Evolutionary conservation across 1,140 invertebrate genomes (phyloP).

Genomic region (Magallana gigas): DNA sequence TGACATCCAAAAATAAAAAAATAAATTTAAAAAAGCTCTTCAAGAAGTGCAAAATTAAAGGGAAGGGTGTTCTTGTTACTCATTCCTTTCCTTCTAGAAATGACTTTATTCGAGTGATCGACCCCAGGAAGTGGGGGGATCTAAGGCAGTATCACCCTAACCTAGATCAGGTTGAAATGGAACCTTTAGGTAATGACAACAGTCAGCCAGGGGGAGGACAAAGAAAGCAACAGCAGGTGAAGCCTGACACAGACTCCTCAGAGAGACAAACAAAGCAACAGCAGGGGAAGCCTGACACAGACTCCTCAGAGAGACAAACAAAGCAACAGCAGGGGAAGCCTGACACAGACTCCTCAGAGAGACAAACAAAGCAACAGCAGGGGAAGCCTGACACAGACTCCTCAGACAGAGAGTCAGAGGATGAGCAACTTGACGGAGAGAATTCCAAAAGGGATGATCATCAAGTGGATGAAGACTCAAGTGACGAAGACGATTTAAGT

Average conservation of each 20-base stretch:
- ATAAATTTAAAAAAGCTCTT: background rate
- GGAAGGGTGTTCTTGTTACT: background rate
- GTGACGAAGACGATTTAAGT: background rate
- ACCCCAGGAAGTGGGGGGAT: conserved; percentile 14
- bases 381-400: background rate
- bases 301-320: background rate
- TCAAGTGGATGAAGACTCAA: background rate
- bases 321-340: background rate
- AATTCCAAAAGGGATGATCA: background rate
- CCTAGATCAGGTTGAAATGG: background rate
- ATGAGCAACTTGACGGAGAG: background rate
- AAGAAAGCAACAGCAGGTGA: background rate
- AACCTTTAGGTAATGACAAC: background rate
- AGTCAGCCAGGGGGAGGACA: background rate
- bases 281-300: background rate
- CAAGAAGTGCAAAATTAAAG: background rate
- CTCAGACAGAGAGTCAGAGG: background rate
- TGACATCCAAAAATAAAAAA: background rate
- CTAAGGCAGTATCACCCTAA: background rate
- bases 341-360: background rate
- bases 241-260: background rate
- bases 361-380: background rate
- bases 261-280: background rate
- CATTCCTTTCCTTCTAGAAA: background rate
- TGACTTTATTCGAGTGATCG: conserved; percentile 23